Evolutionary conservation across 2,888 invertebrate species (phyloP), one percentile per base, ranked within the genome.

Genomic region (Andrena minutula): DNA sequence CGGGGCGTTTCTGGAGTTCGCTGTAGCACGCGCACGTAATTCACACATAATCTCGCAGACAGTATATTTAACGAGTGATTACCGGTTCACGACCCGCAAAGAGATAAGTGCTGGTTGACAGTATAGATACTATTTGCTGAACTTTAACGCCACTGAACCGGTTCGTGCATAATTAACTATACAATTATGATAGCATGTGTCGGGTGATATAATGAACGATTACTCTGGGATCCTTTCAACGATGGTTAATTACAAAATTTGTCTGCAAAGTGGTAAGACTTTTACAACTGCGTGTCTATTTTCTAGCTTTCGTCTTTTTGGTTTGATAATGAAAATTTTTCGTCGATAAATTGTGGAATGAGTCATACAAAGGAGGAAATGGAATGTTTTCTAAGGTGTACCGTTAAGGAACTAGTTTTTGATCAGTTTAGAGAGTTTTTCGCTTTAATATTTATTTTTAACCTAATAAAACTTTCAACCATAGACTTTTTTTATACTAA

Each of bases 31-130:
- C 20, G 23, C n/a, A 16, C 23, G 56, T 68, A 72, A 58, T 26
- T 64, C 41, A 16, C 32, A 30, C 64, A 30, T 72, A 72, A 78
- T 79, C 83, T 72, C 49, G 49, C 53, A 41, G 32, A 63, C 23
- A 32, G 64, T 79, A 79, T 83, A 83, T 83, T 83, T 83, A 78
- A 73, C 83, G 47, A 79, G 47, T 28, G 87, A 84, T 76, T 70
- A 61, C 61, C 66, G 61, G 61, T 75, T 75, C 78, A 53, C 58
- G 79, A 10, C 41, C 41, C 5, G 41, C 41, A 5, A 16, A 41
- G 41, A 16, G 41, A 41, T 41, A 41, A 41, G 10, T 77, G 69
- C 65, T 53, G 56, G 32, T 53, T 64, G 81, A 79, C 63, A 63
- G 35, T 65, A 26, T 23, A n/a, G n/a, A n/a, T n/a, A 28, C 51